A percentile compares a stretch with the other conserved stretches of the same genome.
Evolutionary conservation across 1,140 invertebrate species (phyloP).

Genomic region (Phymastichus coffea): DNA sequence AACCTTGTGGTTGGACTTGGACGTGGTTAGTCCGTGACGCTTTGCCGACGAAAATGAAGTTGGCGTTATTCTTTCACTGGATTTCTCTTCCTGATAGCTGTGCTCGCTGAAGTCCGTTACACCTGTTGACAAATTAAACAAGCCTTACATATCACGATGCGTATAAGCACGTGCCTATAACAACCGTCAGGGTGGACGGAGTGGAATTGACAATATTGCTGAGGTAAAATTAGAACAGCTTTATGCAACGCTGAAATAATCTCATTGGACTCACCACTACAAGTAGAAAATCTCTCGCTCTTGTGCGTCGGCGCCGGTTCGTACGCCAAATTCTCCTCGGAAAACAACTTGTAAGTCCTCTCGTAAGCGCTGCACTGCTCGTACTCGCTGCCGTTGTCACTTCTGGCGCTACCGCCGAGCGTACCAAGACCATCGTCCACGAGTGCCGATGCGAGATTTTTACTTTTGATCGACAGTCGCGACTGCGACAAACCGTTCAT

Average conservation of each 20-base stretch:
- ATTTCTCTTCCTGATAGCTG: slow-evolving; percentile 39
- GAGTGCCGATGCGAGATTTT: slow-evolving; percentile 27
- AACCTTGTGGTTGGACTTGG: slow-evolving; percentile 52
- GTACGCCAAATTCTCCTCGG: slow-evolving; percentile 41
- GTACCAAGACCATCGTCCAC: slow-evolving; percentile 29
- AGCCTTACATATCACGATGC: too few species aligned
- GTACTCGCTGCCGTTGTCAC: slow-evolving; percentile 42
- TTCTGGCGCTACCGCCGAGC: slow-evolving; percentile 13
- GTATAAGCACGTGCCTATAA: too few species aligned
- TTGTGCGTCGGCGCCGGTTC: slow-evolving; percentile 29
- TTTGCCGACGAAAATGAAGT: slow-evolving; percentile 42
- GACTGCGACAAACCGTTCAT: slow-evolving; percentile 60
- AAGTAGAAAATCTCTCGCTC: slow-evolving; percentile 36
- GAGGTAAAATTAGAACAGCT: too few species aligned
- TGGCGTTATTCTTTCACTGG: slow-evolving; percentile 33
- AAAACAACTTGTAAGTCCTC: slow-evolving; percentile 46
- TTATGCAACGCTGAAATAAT: too few species aligned
- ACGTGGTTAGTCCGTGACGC: slow-evolving; percentile 35
- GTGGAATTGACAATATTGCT: too few species aligned
- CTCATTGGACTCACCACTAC: slow-evolving; percentile 43
- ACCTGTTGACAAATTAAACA: too few species aligned
- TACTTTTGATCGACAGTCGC: slow-evolving; percentile 54
- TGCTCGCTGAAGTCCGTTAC: slow-evolving; percentile 42
- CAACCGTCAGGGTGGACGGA: too few species aligned
- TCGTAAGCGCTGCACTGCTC: slow-evolving; percentile 46